Base-by-base conservation (phyloP, 1,140 invertebrate genomes). In the Agraylea sexmaculata region DNA sequence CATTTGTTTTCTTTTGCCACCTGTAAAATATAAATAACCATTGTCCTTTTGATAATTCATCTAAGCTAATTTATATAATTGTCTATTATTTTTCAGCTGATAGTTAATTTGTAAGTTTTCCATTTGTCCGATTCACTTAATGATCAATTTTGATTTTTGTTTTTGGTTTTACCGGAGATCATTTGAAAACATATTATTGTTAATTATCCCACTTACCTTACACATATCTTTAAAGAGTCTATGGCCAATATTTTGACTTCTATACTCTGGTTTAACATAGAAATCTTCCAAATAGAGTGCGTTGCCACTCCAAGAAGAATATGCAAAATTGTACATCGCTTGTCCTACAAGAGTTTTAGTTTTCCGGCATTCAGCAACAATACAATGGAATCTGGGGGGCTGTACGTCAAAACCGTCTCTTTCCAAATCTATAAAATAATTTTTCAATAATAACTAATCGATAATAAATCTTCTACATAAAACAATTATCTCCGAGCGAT, bases 211-310 rank as follows among this genome's bases (percentile, higher is more conserved):
- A 16, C 18, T 27, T 41, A 50, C 48, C 35, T 47, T 42, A 33
- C 48, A 50, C 19, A 50, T 30, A 16, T 44, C 42, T 36, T 50
- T 47, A 16, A 47, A 50, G 3, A 47, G 23, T 28, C 17, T 41
- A 27, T 50, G 48, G 25, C 48, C 48, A 17, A 50, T 29, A 28
- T 39, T 46, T 25, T 42, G 15, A 28, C 48, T 45, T 35, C 48
- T 47, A 10, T 44, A 22, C 5, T 44, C 36, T 8, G 41, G 17
- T 29, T 39, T 38, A 2, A 50, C 48, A 22, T 50, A 50, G 40
- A 50, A 50, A 16, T 50, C 48, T 37, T 50, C 48, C 13, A 50
- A 20, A 17, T 50, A 50, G 42, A 50, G 44, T 1, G 48, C 48
- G 8, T 16, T 22, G 11, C 38, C 48, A 6, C 32, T 20, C 48